A percentile compares a stretch with the other conserved stretches of the same genome.
Evolutionary conservation across 2,888 invertebrate genomes (phyloP).

Genomic region (Alloscopus bannaensis): DNA sequence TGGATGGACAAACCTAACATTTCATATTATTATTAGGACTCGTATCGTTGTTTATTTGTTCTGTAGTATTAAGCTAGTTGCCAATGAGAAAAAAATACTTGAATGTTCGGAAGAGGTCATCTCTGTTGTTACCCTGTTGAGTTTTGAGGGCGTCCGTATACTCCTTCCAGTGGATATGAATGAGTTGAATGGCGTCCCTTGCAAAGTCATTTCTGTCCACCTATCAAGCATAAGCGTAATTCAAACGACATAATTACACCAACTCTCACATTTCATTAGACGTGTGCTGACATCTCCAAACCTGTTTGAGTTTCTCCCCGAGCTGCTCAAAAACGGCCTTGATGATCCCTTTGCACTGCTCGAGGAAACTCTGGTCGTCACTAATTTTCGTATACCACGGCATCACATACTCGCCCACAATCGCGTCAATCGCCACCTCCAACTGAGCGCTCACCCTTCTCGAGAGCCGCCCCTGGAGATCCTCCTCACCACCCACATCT

Average conservation of each 20-base stretch:
- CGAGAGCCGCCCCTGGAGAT: slow-evolving; percentile 50
- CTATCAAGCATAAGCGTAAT: slow-evolving; percentile 41
- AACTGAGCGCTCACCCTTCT: slow-evolving; percentile 67
- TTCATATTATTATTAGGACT: background rate
- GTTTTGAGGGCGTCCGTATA: slow-evolving; percentile 66
- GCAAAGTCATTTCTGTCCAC: slow-evolving; percentile 70
- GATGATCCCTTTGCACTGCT: slow-evolving; percentile 76
- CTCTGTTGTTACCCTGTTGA: slow-evolving; percentile 22
- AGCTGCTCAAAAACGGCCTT: slow-evolving; percentile 76
- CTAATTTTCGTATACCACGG: slow-evolving; percentile 78
- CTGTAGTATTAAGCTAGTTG: background rate
- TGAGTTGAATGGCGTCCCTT: slow-evolving; percentile 70
- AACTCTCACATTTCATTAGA: too few species aligned
- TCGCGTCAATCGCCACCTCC: slow-evolving; percentile 75
- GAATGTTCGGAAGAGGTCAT: slow-evolving; percentile 61
- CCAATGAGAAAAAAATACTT: slow-evolving; percentile 47
- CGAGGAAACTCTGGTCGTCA: slow-evolving; percentile 76
- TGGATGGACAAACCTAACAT: slow-evolving; percentile 66
- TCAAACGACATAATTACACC: too few species aligned
- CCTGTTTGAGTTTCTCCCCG: slow-evolving; percentile 74
- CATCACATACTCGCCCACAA: slow-evolving; percentile 77
- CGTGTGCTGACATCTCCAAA: too few species aligned
- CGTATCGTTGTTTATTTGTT: too few species aligned
- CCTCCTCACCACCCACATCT: slow-evolving; percentile 30
- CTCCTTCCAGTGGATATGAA: slow-evolving; percentile 72